phyloP scores from a whole-genome alignment of 2,888 invertebrate genomes.

The Barypeithes pellucidus region DNA sequence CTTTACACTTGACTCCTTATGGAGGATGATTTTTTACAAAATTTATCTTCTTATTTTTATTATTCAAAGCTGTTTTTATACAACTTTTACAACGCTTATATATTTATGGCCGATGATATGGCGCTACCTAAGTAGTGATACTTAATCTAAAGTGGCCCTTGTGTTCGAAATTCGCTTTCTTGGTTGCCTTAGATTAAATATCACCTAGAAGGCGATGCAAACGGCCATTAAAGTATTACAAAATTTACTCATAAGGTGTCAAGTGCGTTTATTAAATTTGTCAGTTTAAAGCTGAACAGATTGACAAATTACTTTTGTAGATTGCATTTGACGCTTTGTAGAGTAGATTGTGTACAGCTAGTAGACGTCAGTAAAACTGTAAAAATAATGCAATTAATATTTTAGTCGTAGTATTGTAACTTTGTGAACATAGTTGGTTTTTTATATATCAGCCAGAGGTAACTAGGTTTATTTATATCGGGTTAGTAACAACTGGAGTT shows the following conservation, averaged over 20 bases:
- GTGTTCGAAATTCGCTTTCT: too few species aligned
- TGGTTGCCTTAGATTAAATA: too few species aligned
- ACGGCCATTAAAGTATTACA: neutral
- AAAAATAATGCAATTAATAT: too few species aligned
- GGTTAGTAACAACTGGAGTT: too few species aligned
- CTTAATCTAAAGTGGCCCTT: too few species aligned
- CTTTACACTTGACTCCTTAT: constrained; percentile 34
- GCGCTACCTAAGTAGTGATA: too few species aligned
- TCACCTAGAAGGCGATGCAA: too few species aligned
- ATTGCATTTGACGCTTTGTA: constrained; percentile 39
- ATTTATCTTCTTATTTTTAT: neutral
- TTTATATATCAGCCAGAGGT: too few species aligned
- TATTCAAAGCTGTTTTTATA: neutral
- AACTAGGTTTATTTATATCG: too few species aligned
- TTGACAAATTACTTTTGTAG: constrained; percentile 11
- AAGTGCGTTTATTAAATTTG: constrained; percentile 31
- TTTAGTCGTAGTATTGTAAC: too few species aligned
- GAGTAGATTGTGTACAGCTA: constrained; percentile 20
- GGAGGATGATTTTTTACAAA: neutral
- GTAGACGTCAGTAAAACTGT: neutral
- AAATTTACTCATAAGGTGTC: constrained; percentile 36
- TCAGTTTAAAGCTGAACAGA: neutral
- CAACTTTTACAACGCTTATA: neutral
- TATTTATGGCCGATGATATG: neutral
- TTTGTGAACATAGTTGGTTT: too few species aligned